Percentiles rank a stretch among this genome's conserved stretches.
Conservation (phyloP, 2,797 vertebrate genomes). For the Sebastes itinus region DNA sequence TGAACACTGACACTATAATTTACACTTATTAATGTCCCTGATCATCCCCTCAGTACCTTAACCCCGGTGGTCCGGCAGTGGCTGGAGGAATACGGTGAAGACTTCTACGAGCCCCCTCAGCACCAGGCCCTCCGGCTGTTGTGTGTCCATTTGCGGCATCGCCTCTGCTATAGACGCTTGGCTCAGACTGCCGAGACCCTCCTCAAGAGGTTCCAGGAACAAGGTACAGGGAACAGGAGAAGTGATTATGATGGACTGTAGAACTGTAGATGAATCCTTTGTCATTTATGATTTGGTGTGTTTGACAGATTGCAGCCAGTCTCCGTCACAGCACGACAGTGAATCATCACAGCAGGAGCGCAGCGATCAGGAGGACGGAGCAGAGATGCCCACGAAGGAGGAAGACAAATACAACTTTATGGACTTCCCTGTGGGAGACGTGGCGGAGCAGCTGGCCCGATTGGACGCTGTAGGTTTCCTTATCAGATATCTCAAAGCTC, state of each 20-base stretch:
- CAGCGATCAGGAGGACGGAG: conserved; percentile 26
- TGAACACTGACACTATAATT: neutral
- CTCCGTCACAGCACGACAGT: conserved; percentile 16
- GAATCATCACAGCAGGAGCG: conserved; percentile 18
- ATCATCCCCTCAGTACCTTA: conserved; percentile 60
- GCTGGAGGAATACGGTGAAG: conserved; percentile 85
- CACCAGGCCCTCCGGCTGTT: conserved; percentile 78
- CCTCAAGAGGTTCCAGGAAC: conserved; percentile 76
- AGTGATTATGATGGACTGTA: neutral
- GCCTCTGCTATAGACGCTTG: conserved; percentile 70
- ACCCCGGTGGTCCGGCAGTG: conserved; percentile 76
- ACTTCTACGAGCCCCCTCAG: conserved; percentile 85
- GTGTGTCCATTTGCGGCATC: conserved; percentile 75
- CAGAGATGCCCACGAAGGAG: conserved; percentile 25
- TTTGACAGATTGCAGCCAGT: conserved; percentile 55
- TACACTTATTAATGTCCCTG: neutral
- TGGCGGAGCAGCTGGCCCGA: conserved; percentile 89
- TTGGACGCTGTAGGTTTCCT: conserved; percentile 85
- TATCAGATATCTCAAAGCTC: neutral
- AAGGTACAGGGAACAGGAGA: conserved; percentile 53
- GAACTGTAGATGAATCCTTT: neutral
- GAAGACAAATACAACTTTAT: conserved; percentile 72
- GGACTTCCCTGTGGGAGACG: conserved; percentile 79
- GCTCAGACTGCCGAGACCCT: conserved; percentile 72
- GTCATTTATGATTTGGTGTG: neutral